Evolutionary conservation across 1,140 invertebrate genomes (phyloP).

Genomic region (Bilobella aurantiaca): DNA sequence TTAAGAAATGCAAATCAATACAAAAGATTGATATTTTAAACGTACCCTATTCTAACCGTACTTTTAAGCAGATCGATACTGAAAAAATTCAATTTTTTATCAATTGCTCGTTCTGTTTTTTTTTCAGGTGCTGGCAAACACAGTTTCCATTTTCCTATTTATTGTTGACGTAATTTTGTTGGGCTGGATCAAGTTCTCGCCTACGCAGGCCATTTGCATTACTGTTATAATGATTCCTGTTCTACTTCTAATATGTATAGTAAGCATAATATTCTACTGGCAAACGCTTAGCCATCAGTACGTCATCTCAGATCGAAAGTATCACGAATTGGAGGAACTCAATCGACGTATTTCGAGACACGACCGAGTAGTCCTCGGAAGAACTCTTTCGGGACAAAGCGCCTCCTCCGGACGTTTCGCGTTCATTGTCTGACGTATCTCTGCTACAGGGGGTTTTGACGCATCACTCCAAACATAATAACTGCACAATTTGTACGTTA

Average conservation of each 20-base stretch:
- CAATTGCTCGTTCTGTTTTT: too few species aligned
- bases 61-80: too few species aligned
- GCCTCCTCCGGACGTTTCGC: too few species aligned
- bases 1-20: too few species aligned
- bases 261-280: conserved; percentile 49
- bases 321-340: conserved; percentile 17
- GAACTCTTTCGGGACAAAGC: neutral
- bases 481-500: too few species aligned
- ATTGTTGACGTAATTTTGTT: conserved; percentile 51
- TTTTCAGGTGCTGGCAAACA: conserved; percentile 30
- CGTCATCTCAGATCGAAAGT: conserved; percentile 14
- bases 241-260: conserved; percentile 45
- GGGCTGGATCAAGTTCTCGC: conserved; percentile 44
- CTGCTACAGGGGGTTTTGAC: too few species aligned
- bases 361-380: neutral
- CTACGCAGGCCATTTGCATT: conserved; percentile 40
- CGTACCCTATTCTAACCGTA: too few species aligned
- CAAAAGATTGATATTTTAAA: too few species aligned
- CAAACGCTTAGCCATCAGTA: conserved; percentile 31
- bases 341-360: neutral
- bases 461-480: too few species aligned
- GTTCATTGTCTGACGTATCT: too few species aligned
- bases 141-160: conserved; percentile 47
- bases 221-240: conserved; percentile 48
- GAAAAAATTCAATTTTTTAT: too few species aligned